These are phyloP conservation scores for Etheostoma perlongum DNA, from an alignment of 2,797 vertebrate species.

Conservation along the genomic window DNA sequence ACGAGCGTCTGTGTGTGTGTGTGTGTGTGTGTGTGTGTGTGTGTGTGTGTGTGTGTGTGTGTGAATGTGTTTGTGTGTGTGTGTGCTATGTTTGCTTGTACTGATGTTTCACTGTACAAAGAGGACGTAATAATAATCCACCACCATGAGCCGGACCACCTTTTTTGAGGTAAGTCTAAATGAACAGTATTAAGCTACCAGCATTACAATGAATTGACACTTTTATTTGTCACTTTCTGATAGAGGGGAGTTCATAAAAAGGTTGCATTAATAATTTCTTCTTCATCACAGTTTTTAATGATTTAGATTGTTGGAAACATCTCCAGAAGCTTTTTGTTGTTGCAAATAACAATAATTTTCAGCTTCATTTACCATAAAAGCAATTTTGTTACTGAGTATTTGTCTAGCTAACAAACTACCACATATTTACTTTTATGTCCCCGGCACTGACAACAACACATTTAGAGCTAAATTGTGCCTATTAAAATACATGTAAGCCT, in stretches of 20 bases:
- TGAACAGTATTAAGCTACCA: background rate
- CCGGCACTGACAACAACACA: background rate
- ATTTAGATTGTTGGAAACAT: background rate
- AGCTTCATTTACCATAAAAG: background rate
- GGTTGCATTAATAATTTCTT: background rate
- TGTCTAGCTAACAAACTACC: constrained; percentile 3
- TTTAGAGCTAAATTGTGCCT: background rate
- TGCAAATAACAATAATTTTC: too few species aligned
- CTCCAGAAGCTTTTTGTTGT: background rate
- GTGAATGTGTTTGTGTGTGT: constrained; percentile 34
- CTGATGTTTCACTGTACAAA: constrained; percentile 35
- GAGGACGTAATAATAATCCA: constrained; percentile 34
- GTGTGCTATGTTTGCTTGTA: constrained; percentile 24
- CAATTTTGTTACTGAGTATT: background rate
- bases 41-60: constrained; percentile 18
- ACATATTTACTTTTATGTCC: background rate
- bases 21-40: constrained; percentile 27
- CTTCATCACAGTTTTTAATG: background rate
- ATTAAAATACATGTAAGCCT: background rate
- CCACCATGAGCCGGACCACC: constrained; percentile 78
- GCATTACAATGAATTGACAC: background rate
- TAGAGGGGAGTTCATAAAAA: background rate
- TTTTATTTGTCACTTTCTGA: constrained; percentile 2
- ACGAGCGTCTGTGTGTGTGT: constrained; percentile 29
- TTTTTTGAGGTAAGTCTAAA: constrained; percentile 81